Evolutionary conservation across 2,797 vertebrate genomes (phyloP), one percentile per base, ranked within the genome.

Genomic region (Premnoplex brunnescens): DNA sequence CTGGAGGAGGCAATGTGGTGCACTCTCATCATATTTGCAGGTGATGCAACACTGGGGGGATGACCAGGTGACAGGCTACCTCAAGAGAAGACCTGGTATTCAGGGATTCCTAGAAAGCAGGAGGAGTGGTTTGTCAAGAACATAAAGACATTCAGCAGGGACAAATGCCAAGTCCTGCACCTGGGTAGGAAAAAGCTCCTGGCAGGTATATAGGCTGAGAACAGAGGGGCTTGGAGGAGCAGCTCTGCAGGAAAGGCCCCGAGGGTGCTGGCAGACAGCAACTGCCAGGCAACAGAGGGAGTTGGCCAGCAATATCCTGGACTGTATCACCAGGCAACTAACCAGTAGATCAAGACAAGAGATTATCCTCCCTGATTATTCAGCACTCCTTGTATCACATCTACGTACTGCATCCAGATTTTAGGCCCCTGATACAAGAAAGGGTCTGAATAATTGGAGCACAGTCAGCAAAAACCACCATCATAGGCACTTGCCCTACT

Each of bases 231-330:
- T 44, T 78, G 46, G 22, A 30, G 52, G 52, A 59, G 34, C 66
- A 66, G 46, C 63, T 82, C 36, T 89, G 51, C 20, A 21, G 66
- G 46, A 75, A 62, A 17, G n/a, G 43, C 54, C 27, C 46, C 39
- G n/a, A 15, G 27, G 41, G 7, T 43, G 13, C 82, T 26, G 3
- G 34, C 64, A 83, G 21, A 16, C 36, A 72, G 11, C 28, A 51
- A 0, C 14, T 34, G 27, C n/a, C 26, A 88, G 41, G 37, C 49
- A 52, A 1, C 0, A 1, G 43, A 58, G 9, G 10, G 52, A 54
- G 22, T 20, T 83, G 78, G 52, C 39, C 22, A 55, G 2, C 44
- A 41, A 23, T 30, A 24, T 56, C 28, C 28, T 84, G 54, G 28
- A 26, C 72, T 56, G 19, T 27, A 26, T 72, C 41, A 34, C 41